A percentile compares a stretch with the other conserved stretches of the same genome.
These are phyloP conservation scores for Lasioglossum leucozonium DNA, from an alignment of 2,888 invertebrate species.

Conservation along the genomic window DNA sequence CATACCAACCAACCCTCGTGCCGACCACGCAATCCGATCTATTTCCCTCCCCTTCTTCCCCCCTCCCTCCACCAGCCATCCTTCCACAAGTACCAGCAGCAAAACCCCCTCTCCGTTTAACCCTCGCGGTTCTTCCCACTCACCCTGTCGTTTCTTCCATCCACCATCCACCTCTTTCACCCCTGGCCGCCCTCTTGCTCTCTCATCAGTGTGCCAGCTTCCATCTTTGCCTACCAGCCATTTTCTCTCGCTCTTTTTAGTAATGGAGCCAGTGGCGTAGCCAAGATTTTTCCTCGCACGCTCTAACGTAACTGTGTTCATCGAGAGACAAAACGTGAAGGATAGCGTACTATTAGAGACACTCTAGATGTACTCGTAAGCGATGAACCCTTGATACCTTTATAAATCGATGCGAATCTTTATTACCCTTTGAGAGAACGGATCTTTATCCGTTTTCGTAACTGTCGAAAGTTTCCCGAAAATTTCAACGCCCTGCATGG, in stretches of 20 bases:
- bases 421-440: background rate
- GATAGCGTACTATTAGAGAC: constrained; percentile 3
- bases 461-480: background rate
- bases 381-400: background rate
- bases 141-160: constrained; percentile 58
- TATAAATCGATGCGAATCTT: constrained; percentile 1
- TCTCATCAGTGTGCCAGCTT: constrained; percentile 66
- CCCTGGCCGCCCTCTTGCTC: constrained; percentile 18
- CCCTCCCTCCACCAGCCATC: constrained; percentile 18
- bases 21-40: constrained; percentile 69
- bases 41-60: constrained; percentile 50
- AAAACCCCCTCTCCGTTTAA: constrained; percentile 62
- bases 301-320: background rate
- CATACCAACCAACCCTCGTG: constrained; percentile 53
- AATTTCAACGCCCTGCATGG: background rate
- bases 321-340: background rate
- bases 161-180: constrained; percentile 60
- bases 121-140: constrained; percentile 67
- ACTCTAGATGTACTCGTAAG: constrained; percentile 1
- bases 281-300: constrained; percentile 26
- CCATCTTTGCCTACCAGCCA: constrained; percentile 59
- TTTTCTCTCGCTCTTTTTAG: constrained; percentile 66
- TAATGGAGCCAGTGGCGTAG: constrained; percentile 61
- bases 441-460: background rate
- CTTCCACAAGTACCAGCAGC: constrained; percentile 52